phyloP scores from a whole-genome alignment of 2,888 invertebrate species.

The Periphyllus acericola region DNA sequence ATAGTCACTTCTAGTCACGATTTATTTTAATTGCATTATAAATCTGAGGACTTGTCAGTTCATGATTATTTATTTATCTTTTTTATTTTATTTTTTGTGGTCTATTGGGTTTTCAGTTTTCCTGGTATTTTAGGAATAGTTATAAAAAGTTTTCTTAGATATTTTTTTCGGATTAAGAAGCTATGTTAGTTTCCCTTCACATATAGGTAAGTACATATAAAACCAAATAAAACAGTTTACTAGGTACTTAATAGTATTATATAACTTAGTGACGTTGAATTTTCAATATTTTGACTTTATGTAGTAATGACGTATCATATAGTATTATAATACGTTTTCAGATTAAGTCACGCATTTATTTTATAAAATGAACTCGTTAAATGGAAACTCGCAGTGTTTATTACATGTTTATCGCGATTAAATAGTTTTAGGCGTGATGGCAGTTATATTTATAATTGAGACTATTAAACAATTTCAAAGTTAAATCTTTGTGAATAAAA shows the following conservation, averaged over 20 bases:
- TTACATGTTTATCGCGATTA: background rate
- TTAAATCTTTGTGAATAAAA: background rate
- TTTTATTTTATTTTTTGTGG: background rate
- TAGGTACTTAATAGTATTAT: background rate
- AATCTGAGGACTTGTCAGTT: conserved; percentile 27
- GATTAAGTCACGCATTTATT: background rate
- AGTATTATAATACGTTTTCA: background rate
- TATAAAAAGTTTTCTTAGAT: background rate
- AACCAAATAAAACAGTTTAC: background rate
- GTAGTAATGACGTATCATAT: too few relatives aligned
- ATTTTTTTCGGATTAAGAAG: background rate
- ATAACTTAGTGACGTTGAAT: conserved; percentile 22
- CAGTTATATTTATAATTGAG: background rate
- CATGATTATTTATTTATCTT: conserved; percentile 29
- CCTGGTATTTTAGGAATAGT: background rate
- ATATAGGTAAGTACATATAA: background rate
- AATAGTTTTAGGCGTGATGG: background rate
- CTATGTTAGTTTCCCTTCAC: background rate
- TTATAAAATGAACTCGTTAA: background rate
- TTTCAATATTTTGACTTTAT: conserved; percentile 1
- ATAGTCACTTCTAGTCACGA: conserved; percentile 55
- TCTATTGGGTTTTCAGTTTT: background rate
- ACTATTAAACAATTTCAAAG: background rate
- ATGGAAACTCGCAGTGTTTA: background rate
- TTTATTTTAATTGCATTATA: conserved; percentile 60